Conservation (phyloP, 1,140 invertebrate species). For the Hyles euphorbiae region DNA sequence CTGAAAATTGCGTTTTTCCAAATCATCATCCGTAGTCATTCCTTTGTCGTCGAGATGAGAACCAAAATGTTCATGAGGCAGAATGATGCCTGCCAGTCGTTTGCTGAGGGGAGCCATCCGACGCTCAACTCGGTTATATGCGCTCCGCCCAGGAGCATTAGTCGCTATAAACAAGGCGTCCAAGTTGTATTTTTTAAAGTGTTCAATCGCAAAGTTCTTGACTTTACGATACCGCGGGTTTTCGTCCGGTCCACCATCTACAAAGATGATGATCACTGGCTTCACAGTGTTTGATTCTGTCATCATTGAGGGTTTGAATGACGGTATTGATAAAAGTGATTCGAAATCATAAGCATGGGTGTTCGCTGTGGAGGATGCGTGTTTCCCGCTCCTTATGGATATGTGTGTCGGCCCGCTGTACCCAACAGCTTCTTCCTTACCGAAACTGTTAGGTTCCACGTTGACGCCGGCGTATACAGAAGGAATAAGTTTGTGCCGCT, state of each 20-base stretch:
- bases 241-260: constrained; percentile 29
- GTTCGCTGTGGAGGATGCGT: constrained; percentile 23
- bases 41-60: constrained; percentile 41
- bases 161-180: too few species aligned
- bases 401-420: constrained; percentile 59
- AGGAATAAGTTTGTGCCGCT: constrained; percentile 54
- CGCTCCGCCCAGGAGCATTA: too few species aligned
- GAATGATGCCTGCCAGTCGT: constrained; percentile 26
- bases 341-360: constrained; percentile 36
- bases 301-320: constrained; percentile 24
- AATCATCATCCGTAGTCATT: constrained; percentile 45
- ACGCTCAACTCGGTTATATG: too few species aligned
- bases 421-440: constrained; percentile 33
- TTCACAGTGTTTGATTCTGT: constrained; percentile 14
- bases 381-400: constrained; percentile 44
- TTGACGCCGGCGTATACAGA: constrained; percentile 51
- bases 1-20: constrained; percentile 37
- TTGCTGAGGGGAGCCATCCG: constrained; percentile 40
- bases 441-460: constrained; percentile 27
- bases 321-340: constrained; percentile 24
- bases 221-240: constrained; percentile 36
- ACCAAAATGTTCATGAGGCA: constrained; percentile 48
- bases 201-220: constrained; percentile 32
- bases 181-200: too few species aligned
- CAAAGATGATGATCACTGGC: constrained; percentile 8